A percentile compares a stretch with the other conserved stretches of the same genome.
Conservation (phyloP, 1,140 invertebrate genomes). For the Diabrotica undecimpunctata region DNA sequence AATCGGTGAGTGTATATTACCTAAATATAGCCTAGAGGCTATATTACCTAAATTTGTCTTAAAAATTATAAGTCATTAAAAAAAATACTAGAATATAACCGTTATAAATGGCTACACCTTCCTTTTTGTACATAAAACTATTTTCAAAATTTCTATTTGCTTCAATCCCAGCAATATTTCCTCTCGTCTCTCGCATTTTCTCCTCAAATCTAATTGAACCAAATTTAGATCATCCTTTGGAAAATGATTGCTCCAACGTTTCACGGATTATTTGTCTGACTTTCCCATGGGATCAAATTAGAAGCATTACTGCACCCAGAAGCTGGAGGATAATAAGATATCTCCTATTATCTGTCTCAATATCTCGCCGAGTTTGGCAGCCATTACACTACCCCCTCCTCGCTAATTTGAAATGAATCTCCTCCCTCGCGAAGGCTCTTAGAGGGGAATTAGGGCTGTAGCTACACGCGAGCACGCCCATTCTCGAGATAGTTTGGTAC, state of each 20-base stretch:
- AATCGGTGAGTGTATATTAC: too few relatives aligned
- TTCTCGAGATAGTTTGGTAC: slow-evolving; percentile 11
- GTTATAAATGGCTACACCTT: too few relatives aligned
- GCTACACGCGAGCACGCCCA: slow-evolving; percentile 10
- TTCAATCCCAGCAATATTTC: not conserved
- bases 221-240: slow-evolving; percentile 10
- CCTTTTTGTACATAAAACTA: too few relatives aligned
- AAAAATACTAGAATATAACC: too few relatives aligned
- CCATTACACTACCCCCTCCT: slow-evolving; percentile 44
- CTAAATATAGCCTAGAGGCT: too few relatives aligned
- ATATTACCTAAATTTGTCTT: too few relatives aligned
- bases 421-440: slow-evolving; percentile 19
- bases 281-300: slow-evolving; percentile 47
- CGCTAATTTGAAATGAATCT: slow-evolving; percentile 33
- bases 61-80: too few relatives aligned
- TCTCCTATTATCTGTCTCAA: slow-evolving; percentile 46
- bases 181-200: not conserved
- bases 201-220: slow-evolving; percentile 17
- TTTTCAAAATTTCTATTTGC: too few relatives aligned
- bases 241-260: slow-evolving; percentile 13
- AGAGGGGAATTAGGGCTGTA: slow-evolving; percentile 11
- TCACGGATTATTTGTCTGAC: slow-evolving; percentile 9
- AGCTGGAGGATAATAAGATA: slow-evolving; percentile 47
- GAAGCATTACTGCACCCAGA: slow-evolving; percentile 44
- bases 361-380: slow-evolving; percentile 43